Evolutionary conservation across 2,797 vertebrate genomes (phyloP), one percentile per base, ranked within the genome.

Genomic region (Loriculus beryllinus): DNA sequence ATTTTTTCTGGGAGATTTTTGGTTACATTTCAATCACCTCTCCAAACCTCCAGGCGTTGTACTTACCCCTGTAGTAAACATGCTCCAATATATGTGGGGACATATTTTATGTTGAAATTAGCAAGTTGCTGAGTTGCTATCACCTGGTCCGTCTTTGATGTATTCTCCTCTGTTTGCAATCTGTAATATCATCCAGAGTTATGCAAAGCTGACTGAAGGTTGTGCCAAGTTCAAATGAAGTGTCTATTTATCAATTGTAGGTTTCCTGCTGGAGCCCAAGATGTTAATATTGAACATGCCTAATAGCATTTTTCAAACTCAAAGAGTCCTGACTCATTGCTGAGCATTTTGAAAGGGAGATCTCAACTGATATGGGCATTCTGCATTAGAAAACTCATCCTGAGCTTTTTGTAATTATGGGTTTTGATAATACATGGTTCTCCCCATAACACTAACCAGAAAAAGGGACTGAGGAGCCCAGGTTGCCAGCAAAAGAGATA

Each of bases 181-280:
- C 90, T 80, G 89, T 70, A 92, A 68, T 48, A 68, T 72, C 89
- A 81, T 79, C 68, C 82, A 71, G 80, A 82, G 92, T 43, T 95
- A 92, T 90, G 71, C 82, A 96, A 82, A 96, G 90, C 81, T 92
- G 86, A 96, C 77, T 95, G 95, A 77, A 94, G 86, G 72, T 94
- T 96, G 95, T 94, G 91, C 92, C 93, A 97, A 89, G 90, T 97
- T 96, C 95, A 92, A 78, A 91, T 93, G 89, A 96, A 97, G 91
- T 93, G 90, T 47, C 90, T 84, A 85, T 92, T 95, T 97, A 90
- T 95, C 95, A 96, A 81, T 43, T 68, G 92, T 79, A 80, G 47
- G 79, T 91, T 94, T 96, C 86, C 88, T 96, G 70, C 88, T 85
- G 92, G 72, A 97, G 78, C 62, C 91, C 8, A 90, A 71, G 82